Base-by-base conservation (phyloP, 2,113 vertebrate genomes). In the Cariama cristata region DNA sequence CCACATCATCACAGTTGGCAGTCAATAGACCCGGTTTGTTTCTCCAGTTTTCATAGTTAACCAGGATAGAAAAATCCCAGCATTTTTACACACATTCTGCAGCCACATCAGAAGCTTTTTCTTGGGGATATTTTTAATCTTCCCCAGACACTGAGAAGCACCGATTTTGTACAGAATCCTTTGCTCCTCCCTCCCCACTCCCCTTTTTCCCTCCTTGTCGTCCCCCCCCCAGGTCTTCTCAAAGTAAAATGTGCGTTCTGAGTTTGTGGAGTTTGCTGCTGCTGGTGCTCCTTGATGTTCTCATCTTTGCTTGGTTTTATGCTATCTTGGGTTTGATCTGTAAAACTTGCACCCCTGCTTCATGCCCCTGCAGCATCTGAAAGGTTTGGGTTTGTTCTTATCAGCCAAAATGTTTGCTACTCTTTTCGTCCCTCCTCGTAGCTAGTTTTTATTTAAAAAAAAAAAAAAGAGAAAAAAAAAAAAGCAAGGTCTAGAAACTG, bases 161-260 rank as follows among this genome's bases (percentile, higher is more conserved):
- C 33, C 2, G 7, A 26, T 60, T 87, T 68, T 60, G 9, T 64
- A 73, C 40, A 68, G 76, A 55, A 86, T 63, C 58, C 32, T 91
- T 60, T 52, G 35, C 35, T 81, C 22, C 53, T 24, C n/a, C 30
- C 27, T 67, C 14, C 19, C 13, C 5, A 18, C 5, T 2, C 47
- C 32, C 16, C 50, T 30, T 3, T 13, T 64, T 50, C 71, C n/a
- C 28, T 52, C 24, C 38, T 8, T 38, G 38, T 38, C 38, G 38
- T 38, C 38, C 38, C 38, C 38, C 38, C 38, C 38, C 38, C 38
- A 38, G 38, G 38, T 4, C 30, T 49, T 62, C 33, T 22, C 11
- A 15, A 6, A 0, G 1, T 32, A 44, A 76, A 82, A 42, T 14
- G 21, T 4, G 32, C n/a, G 1, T 66, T 62, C 44, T 28, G 11